phyloP scores from a whole-genome alignment of 2,113 vertebrate genomes.

The Charina bottae region DNA sequence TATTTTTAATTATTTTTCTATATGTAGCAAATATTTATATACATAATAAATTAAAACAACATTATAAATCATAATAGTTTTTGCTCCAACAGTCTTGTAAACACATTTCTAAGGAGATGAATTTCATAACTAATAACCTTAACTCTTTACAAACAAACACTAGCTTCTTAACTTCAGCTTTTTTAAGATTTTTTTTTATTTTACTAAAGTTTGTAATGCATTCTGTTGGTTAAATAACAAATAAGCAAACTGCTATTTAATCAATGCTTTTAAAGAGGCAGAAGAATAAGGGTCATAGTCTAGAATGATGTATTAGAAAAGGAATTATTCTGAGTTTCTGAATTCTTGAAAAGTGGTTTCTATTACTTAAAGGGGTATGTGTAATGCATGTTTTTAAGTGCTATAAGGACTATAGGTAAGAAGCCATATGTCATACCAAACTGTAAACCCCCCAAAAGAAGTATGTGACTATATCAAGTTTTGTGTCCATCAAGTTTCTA shows the following conservation, averaged over 20 bases:
- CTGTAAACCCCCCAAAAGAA: background rate
- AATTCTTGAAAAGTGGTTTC: background rate
- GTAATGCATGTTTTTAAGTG: background rate
- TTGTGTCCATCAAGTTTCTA: background rate
- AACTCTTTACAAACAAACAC: background rate
- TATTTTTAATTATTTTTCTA: background rate
- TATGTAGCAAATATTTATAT: background rate
- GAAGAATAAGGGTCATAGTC: background rate
- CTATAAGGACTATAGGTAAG: background rate
- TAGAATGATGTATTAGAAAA: background rate
- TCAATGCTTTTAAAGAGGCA: background rate
- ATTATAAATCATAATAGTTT: background rate
- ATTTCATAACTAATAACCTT: background rate
- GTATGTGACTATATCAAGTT: background rate
- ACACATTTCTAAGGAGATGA: background rate
- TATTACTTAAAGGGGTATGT: background rate
- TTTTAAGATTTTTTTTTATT: background rate
- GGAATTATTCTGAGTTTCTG: background rate
- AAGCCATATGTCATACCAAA: background rate
- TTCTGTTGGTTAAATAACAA: background rate
- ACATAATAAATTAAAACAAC: background rate
- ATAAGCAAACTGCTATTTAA: background rate
- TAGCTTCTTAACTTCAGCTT: background rate
- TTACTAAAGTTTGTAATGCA: background rate
- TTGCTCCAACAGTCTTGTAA: background rate